Evolutionary conservation across 1,140 invertebrate species (phyloP).

Genomic region (Aphidius ervi): DNA sequence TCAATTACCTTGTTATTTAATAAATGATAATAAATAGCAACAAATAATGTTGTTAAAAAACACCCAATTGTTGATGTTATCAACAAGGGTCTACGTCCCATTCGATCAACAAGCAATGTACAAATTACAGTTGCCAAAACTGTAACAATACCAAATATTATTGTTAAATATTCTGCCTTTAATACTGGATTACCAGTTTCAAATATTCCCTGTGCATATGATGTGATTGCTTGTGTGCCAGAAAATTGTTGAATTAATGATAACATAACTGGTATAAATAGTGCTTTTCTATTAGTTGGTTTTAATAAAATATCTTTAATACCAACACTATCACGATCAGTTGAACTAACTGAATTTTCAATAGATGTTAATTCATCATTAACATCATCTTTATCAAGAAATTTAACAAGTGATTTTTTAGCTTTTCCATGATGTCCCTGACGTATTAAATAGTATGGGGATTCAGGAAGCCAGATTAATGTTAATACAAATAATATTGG

Average conservation of each 20-base stretch:
- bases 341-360: constrained; percentile 54
- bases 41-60: constrained; percentile 41
- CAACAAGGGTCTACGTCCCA: constrained; percentile 63
- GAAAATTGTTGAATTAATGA: constrained; percentile 68
- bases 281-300: constrained; percentile 57
- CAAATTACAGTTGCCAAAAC: constrained; percentile 57
- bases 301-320: constrained; percentile 57
- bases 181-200: constrained; percentile 52
- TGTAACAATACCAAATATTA: constrained; percentile 66
- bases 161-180: constrained; percentile 53
- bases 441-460: constrained; percentile 64
- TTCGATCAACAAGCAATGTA: constrained; percentile 61
- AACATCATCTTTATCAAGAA: constrained; percentile 56
- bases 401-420: constrained; percentile 53
- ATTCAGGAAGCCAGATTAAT: constrained; percentile 67
- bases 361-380: constrained; percentile 60
- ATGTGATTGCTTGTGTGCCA: constrained; percentile 67
- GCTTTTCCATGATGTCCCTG: constrained; percentile 57
- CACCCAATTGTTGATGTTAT: constrained; percentile 58
- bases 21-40: constrained; percentile 57
- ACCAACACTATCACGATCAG: constrained; percentile 52
- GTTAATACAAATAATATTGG: constrained; percentile 57
- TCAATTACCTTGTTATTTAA: constrained; percentile 44
- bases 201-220: constrained; percentile 70
- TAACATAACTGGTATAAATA: constrained; percentile 61